Base-by-base conservation (phyloP, 92 coral and sea anemone genomes). In the Diadumene lineata region DNA sequence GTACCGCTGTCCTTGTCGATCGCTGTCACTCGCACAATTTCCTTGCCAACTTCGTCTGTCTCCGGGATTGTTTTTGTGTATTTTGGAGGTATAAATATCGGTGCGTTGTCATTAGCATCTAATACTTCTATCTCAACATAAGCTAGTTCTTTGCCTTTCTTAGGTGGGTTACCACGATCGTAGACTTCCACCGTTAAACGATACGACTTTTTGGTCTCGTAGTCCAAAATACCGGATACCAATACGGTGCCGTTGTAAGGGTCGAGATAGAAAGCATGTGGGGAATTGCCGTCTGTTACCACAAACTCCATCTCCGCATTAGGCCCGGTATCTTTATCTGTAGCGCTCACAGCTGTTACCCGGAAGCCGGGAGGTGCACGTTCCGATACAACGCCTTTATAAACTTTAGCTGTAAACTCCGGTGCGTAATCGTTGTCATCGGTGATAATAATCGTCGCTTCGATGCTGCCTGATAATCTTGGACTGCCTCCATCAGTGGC, bases 71-170 rank as follows among this genome's bases (percentile, higher is more conserved):
- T 73, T 11, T 74, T 68, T 34, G 85, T 70, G 75, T 89, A 89
- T 34, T 76, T 73, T 34, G 85, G 81, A 8, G 94, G 94, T 16
- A 24, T 48, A 51, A 89, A 89, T 21, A 81, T 80, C 18, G 94
- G 94, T 0, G 94, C 90, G 29, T 89, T 83, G 76, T 89, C 94
- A 38, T 89, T 89, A n/a, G 94, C 73, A 44, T 89, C 94, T 1
- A 64, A 61, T 30, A 89, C 78, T 38, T 73, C 66, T 32, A 89
- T 81, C 43, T 81, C 81, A 50, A 89, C 79, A 7, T 79, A 78
- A 60, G 90, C 90, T 31, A 77, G 34, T 9, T 73, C 82, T 0
- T 83, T 75, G 0, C 81, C 85, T 50, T 58, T 76, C 31, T 31
- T 29, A 11, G 81, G 79, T 1, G 90, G 84, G 13, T 67, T 75